Evolutionary conservation across 2,888 invertebrate genomes (phyloP), one percentile per base, ranked within the genome.

Genomic region (Leptopilina syphax): DNA sequence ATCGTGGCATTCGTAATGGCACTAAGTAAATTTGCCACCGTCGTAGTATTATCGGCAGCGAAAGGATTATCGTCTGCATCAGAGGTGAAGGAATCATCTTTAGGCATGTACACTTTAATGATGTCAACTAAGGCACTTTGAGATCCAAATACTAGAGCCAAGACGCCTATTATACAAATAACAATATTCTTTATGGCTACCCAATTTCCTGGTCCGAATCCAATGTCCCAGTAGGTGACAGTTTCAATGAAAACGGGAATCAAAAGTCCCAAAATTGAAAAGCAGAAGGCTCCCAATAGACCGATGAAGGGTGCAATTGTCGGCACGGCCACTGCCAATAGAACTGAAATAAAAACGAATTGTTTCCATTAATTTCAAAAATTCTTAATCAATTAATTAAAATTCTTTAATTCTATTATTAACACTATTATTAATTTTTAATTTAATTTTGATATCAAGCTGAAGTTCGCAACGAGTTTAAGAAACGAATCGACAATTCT

Each of bases 271-370:
- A 98, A 94, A 85, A 97, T 96, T 9, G 98, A 97, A 91, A 98
- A 97, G 90, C 98, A 98, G 89, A 98, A 96, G 65, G 98, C 98
- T 84, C 98, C 98, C 84, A 98, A 97, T 76, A 98, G 94, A 8
- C 96, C 96, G 92, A 98, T 97, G 90, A 98, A 97, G 0, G 98
- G 96, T 12, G 95, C 96, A 84, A 98, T 96, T 66, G 96, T 95
- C 0, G 98, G 98, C 24, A 98, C 96, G 7, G 96, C 95, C 44
- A 97, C 95, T 0, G 98, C 98, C 77, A 98, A 92, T 89, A 96
- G 91, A 80, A 96, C 93, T 84, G 95, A 57, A 60, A 63, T 63
- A 1, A 63, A 50, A 50, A 44, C 44, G 7, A 50, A 50, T 50
- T 2, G 0, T 50, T 50, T 50, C 34, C 3, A 50, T 50, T 50